phyloP scores from a whole-genome alignment of 2,797 vertebrate species.

The Dallia pectoralis region DNA sequence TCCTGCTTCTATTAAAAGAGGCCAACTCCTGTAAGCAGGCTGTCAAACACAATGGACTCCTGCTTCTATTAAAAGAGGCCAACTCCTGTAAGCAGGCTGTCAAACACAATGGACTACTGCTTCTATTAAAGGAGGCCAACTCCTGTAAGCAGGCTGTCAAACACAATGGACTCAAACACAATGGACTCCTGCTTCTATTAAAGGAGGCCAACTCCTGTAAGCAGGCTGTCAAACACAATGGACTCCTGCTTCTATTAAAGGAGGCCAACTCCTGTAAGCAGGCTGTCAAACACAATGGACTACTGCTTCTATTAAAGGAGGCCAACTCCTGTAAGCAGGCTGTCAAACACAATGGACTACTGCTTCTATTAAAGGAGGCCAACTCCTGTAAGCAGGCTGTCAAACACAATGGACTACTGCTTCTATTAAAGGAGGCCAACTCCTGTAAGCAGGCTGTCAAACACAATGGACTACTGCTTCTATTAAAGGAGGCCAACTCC shows the following conservation, averaged over 20 bases:
- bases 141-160: conserved; percentile 6
- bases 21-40: conserved; percentile 10
- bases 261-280: conserved; percentile 12
- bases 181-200: conserved; percentile 16
- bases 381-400: conserved; percentile 9
- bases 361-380: conserved; percentile 2
- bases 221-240: conserved; percentile 19
- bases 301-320: conserved; percentile 7
- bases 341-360: conserved; percentile 32
- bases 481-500: conserved; percentile 5
- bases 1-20: conserved; percentile 7
- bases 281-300: conserved; percentile 31
- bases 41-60: conserved; percentile 32
- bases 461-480: conserved; percentile 35
- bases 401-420: conserved; percentile 33
- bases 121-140: not conserved
- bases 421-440: not conserved
- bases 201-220: conserved; percentile 12
- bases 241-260: conserved; percentile 24
- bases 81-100: conserved; percentile 9
- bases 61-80: conserved; percentile 2
- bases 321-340: conserved; percentile 10
- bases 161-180: too few relatives aligned
- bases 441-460: conserved; percentile 6
- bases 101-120: conserved; percentile 33